Percentiles rank a stretch among this genome's conserved stretches.
Evolutionary conservation across 2,888 invertebrate species (phyloP).

Genomic region (Dicyrtomina minuta): DNA sequence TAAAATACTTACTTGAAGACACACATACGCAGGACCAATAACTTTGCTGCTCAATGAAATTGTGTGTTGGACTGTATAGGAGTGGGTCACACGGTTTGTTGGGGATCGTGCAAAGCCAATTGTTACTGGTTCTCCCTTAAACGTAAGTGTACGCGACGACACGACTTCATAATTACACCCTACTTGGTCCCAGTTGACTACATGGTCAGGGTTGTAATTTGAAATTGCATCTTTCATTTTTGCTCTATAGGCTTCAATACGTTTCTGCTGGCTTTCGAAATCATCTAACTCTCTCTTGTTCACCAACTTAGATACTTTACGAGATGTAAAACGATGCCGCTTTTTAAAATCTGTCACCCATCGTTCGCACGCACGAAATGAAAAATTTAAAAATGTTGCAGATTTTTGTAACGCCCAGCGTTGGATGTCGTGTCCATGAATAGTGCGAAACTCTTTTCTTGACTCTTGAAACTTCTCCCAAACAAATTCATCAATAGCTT

Average conservation of each 20-base stretch:
- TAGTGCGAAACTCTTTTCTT: background rate
- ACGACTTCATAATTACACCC: constrained; percentile 21
- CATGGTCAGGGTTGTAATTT: background rate
- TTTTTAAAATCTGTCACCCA: constrained; percentile 22
- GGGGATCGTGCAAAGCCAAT: too few species aligned
- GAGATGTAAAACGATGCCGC: background rate
- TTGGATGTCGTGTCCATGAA: background rate
- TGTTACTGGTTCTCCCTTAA: constrained; percentile 12
- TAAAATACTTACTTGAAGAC: constrained; percentile 17
- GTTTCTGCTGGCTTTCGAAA: background rate
- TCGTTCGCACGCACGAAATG: background rate
- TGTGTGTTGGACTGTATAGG: constrained; percentile 26
- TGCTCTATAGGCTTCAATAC: background rate
- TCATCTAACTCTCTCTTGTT: background rate
- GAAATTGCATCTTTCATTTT: background rate
- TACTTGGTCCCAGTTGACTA: too few species aligned
- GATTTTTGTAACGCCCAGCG: constrained; percentile 12
- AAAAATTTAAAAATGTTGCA: background rate
- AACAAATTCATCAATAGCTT: background rate
- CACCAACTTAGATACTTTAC: background rate
- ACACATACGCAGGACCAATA: constrained; percentile 18
- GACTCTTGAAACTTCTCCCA: background rate
- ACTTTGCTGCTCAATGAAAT: constrained; percentile 11
- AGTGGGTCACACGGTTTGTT: too few species aligned
- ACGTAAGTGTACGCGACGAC: constrained; percentile 12